Evolutionary conservation across 1,140 invertebrate species (phyloP).

Genomic region (Amphibalanus amphitrite): DNA sequence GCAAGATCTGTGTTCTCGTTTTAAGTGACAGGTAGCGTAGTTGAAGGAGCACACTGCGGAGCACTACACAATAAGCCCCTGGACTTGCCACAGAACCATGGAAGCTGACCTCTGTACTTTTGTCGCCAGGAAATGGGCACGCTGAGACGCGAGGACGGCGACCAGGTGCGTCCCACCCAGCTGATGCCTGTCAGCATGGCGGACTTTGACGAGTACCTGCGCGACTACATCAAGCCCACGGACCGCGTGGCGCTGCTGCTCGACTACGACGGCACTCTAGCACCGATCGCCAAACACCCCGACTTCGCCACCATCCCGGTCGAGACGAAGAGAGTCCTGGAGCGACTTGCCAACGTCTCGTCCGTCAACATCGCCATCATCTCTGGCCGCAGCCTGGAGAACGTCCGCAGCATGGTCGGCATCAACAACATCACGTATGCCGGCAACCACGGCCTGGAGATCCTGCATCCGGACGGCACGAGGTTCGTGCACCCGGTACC

Average conservation of each 20-base stretch:
- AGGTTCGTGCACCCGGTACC: constrained; percentile 82
- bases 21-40: no score
- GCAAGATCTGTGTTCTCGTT: no score
- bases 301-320: constrained; percentile 64
- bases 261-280: constrained; percentile 77
- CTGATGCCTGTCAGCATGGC: constrained; percentile 71
- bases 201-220: constrained; percentile 36
- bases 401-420: constrained; percentile 74
- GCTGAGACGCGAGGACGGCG: constrained; percentile 43
- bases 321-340: constrained; percentile 66
- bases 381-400: constrained; percentile 66
- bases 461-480: constrained; percentile 71
- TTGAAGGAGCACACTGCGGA: no score
- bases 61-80: no score
- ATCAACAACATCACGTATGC: constrained; percentile 76
- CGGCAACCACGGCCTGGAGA: constrained; percentile 75
- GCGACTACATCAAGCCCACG: constrained; percentile 63
- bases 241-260: constrained; percentile 65
- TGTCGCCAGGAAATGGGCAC: constrained; percentile 9
- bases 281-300: constrained; percentile 71
- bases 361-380: constrained; percentile 77
- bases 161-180: constrained; percentile 55
- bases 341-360: constrained; percentile 63
- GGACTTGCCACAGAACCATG: no score
- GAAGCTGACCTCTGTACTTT: no score